Evolutionary conservation across 2,113 vertebrate species (phyloP), one percentile per base, ranked within the genome.

Genomic region (Origma solitaria): DNA sequence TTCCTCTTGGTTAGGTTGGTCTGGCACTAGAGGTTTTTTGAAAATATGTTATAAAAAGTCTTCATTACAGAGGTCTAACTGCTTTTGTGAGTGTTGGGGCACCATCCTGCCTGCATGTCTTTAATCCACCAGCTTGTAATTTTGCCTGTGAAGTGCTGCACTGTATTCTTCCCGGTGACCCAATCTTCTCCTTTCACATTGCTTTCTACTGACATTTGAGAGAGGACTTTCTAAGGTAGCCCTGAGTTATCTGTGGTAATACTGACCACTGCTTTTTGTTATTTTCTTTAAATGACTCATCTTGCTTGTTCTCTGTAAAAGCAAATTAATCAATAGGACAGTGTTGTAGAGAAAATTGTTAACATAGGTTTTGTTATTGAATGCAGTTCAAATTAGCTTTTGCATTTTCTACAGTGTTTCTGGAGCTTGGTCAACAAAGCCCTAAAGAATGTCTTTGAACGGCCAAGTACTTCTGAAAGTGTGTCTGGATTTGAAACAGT

Each of bases 371-470:
- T 87, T 85, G 22, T 84, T 89, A 49, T 25, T 92, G 61, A 77
- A 51, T 33, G n/a, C 13, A 11, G 33, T 94, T 89, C 23, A 86
- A 58, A 81, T 73, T 53, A 37, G 22, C n/a, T 85, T 57, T 66
- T 92, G 73, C 12, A 23, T 95, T 96, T 89, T 79, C 54, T 95
- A 5, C 86, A 99, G 99, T 97, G 98, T 58, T 99, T 99, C 96
- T 99, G 99, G 99, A 98, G 86, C 96, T 98, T 98, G 92, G 90
- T 99, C 94, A 99, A 98, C 96, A 97, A 96, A 75, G 76, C 98
- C 76, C 95, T 99, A 57, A 98, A 96, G 70, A 97, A 72, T 51
- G 58, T 97, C 31, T 94, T 98, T 96, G 97, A 97, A 88, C 95
- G 23, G 40, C 76, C 92, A 28, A 94, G 61, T 93, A 82, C 73